Evolutionary conservation across 2,113 vertebrate genomes (phyloP).

Genomic region (Macheiramphus alcinus): DNA sequence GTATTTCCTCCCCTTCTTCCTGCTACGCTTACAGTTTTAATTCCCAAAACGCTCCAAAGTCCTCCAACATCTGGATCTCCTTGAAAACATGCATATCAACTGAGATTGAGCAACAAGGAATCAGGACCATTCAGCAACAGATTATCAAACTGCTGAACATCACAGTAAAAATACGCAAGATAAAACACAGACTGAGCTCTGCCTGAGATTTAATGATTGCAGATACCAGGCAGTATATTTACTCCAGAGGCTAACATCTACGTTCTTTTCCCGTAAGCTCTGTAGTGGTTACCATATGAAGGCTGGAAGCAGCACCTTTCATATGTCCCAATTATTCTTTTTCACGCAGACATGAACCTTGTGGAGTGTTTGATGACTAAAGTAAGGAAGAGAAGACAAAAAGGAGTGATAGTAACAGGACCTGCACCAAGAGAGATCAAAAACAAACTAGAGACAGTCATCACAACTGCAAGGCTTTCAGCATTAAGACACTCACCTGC

Average conservation of each 20-base stretch:
- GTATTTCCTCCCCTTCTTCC: background rate
- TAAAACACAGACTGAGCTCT: background rate
- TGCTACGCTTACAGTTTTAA: background rate
- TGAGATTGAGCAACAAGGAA: background rate
- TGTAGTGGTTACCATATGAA: background rate
- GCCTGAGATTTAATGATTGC: background rate
- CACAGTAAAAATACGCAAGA: background rate
- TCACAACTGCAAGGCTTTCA: background rate
- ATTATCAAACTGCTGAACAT: background rate
- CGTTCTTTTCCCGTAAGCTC: background rate
- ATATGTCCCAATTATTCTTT: background rate
- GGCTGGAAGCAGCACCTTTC: background rate
- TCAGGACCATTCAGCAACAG: background rate
- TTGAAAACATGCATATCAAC: background rate
- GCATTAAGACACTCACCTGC: background rate
- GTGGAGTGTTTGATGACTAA: background rate
- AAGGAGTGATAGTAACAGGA: background rate
- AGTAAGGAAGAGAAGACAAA: background rate
- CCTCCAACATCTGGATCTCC: background rate
- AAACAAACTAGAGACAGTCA: background rate
- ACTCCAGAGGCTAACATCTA: background rate
- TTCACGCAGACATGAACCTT: background rate
- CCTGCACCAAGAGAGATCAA: rapidly evolving
- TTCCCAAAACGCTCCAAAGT: background rate
- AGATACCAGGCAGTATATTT: background rate